phyloP scores from a whole-genome alignment of 2,888 invertebrate species.

The Nineta flava region DNA sequence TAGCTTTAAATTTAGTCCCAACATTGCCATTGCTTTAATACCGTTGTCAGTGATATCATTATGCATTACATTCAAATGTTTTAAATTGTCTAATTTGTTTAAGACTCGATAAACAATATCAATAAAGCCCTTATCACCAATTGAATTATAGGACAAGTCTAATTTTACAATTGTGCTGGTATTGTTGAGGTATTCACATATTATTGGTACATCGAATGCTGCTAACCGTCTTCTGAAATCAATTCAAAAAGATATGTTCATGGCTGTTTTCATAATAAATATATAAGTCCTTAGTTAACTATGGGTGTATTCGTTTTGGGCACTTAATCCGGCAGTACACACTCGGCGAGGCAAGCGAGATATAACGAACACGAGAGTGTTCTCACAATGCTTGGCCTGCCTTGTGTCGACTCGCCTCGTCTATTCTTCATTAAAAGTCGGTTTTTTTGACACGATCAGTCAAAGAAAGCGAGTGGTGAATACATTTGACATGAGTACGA shows the following conservation, averaged over 20 bases:
- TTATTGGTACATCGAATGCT: constrained; percentile 32
- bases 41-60: constrained; percentile 34
- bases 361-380: too few relatives aligned
- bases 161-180: constrained; percentile 32
- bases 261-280: too few relatives aligned
- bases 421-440: too few relatives aligned
- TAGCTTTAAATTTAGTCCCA: constrained; percentile 25
- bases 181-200: constrained; percentile 31
- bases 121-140: constrained; percentile 33
- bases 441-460: too few relatives aligned
- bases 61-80: constrained; percentile 37
- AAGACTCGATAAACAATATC: constrained; percentile 29
- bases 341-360: too few relatives aligned
- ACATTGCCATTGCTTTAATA: constrained; percentile 19
- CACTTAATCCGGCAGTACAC: too few relatives aligned
- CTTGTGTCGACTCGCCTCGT: too few relatives aligned
- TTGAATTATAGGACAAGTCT: constrained; percentile 38
- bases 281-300: too few relatives aligned
- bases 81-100: constrained; percentile 29
- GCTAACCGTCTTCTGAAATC: constrained; percentile 26
- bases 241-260: constrained; percentile 15
- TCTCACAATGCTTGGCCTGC: too few relatives aligned
- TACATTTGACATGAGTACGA: too few relatives aligned
- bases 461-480: too few relatives aligned
- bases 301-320: too few relatives aligned